Base-by-base conservation (phyloP, 92 coral and sea anemone species). In the Phenganax stokvisi region DNA sequence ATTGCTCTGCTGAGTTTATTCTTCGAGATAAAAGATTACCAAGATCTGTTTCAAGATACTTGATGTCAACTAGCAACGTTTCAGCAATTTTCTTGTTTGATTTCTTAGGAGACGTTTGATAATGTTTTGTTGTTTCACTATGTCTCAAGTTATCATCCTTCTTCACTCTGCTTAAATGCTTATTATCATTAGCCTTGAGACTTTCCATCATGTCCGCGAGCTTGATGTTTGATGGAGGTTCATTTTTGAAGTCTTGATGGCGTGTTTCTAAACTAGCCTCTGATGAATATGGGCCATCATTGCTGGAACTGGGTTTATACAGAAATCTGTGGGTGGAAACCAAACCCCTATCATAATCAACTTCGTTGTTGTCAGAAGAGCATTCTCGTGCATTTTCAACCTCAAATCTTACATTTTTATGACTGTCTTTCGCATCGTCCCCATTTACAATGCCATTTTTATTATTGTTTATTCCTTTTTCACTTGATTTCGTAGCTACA, bases 11-110 rank as follows among this genome's bases (percentile, higher is more conserved):
- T 0, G 83, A 63, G 57, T 51, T 61, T 8, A 79, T 27, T 17
- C 83, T 30, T 0, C 83, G 20, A 13, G 83, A 79, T 20, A 79
- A 79, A 37, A 79, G 59, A 56, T 79, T 79, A 51, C 54, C 31
- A 54, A 79, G 64, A 16, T 79, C 74, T 25, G 72, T 73, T 29
- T 79, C 83, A 7, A 79, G 83, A 29, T 62, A 65, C 2, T 73
- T 62, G 7, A 44, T 11, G 10, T 79, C 83, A 12, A 62, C 47
- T 53, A 79, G 12, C 54, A 79, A 51, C 0, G 15, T 54, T 47
- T 79, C 83, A 9, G 83, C 83, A 12, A 61, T 63, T 54, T 54
- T 63, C 20, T 56, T 47, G 51, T 79, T 67, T 0, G 55, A 37
- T 62, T 79, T 63, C 55, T 17, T 79, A n/a, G 68, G 29, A 5